Percentiles rank a stretch among this genome's conserved stretches.
Evolutionary conservation across 2,113 vertebrate species (phyloP).

Genomic region (Oriolus oriolus): DNA sequence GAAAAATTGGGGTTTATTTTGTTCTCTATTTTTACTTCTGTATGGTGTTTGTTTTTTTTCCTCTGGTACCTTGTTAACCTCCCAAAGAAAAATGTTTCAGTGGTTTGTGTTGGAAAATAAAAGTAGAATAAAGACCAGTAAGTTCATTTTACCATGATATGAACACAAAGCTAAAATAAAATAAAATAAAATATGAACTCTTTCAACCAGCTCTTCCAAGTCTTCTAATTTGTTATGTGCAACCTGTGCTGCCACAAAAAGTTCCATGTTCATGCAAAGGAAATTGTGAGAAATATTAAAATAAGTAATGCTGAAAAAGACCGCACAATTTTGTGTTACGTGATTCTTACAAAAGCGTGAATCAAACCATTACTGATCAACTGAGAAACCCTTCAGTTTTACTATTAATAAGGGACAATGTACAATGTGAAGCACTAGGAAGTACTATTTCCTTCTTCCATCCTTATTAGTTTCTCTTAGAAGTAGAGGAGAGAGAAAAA

Average conservation of each 20-base stretch:
- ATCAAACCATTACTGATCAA: background rate
- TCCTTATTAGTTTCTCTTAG: background rate
- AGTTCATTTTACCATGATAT: background rate
- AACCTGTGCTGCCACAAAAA: background rate
- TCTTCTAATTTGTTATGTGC: background rate
- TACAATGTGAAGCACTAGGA: background rate
- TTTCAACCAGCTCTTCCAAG: background rate
- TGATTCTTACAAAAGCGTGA: background rate
- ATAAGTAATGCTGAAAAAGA: background rate
- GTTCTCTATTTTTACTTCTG: background rate
- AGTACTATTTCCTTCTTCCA: background rate
- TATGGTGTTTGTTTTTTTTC: background rate
- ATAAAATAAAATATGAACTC: background rate
- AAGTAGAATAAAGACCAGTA: background rate
- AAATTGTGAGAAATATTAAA: background rate
- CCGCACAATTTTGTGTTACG: rapidly evolving
- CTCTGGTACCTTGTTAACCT: background rate
- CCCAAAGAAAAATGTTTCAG: background rate
- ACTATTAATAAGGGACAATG: background rate
- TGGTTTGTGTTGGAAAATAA: background rate
- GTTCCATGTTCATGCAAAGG: background rate
- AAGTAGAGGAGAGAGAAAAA: background rate
- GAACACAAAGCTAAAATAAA: background rate
- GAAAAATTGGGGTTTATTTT: background rate
- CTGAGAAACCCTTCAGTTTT: background rate